Evolutionary conservation across 1,140 invertebrate genomes (phyloP).

Genomic region (Heliconius congener): DNA sequence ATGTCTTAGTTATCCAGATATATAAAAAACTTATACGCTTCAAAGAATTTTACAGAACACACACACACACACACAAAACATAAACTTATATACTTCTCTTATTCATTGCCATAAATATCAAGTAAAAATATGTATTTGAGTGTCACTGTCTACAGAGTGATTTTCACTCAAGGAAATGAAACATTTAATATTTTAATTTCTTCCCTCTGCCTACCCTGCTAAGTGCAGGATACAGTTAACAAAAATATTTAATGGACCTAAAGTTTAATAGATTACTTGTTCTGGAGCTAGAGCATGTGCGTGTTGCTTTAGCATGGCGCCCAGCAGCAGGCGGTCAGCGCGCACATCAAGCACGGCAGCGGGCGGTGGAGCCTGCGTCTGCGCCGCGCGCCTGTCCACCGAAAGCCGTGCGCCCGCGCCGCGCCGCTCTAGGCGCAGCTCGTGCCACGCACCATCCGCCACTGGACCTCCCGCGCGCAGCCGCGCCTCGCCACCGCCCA

Average conservation of each 20-base stretch:
- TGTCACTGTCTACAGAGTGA: no score
- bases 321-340: constrained; percentile 91
- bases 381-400: constrained; percentile 90
- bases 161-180: no score
- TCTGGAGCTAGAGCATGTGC: constrained; percentile 83
- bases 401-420: constrained; percentile 89
- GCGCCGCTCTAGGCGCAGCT: constrained; percentile 90
- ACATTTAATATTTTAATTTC: no score
- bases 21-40: no score
- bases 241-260: background rate
- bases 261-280: constrained; percentile 68
- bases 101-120: no score
- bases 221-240: no score
- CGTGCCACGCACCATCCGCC: constrained; percentile 95
- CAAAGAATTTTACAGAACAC: no score
- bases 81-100: no score
- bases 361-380: constrained; percentile 90
- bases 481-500: constrained; percentile 94
- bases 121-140: no score
- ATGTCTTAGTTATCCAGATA: no score
- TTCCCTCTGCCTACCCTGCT: no score
- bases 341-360: constrained; percentile 94
- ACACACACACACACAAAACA: no score
- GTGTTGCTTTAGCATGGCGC: constrained; percentile 90
- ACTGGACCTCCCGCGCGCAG: constrained; percentile 89